These are phyloP conservation scores for Cremastinae sp. DNA, from an alignment of 2,888 invertebrate genomes.

Conservation along the genomic window DNA sequence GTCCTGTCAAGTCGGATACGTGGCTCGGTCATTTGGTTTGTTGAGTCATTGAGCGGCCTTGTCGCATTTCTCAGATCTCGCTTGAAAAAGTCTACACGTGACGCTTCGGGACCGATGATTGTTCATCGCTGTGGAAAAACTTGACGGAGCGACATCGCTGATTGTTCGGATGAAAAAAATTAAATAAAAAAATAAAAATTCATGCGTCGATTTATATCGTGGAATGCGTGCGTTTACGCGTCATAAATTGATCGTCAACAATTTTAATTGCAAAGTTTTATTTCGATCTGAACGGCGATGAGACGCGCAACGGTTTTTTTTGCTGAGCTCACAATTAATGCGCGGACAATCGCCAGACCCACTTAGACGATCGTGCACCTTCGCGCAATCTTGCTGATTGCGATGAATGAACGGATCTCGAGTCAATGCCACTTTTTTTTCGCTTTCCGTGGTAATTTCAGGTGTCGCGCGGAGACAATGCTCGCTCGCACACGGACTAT, in stretches of 20 bases:
- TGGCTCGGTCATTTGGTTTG: conserved; percentile 22
- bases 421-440: conserved; percentile 42
- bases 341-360: neutral
- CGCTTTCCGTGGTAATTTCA: conserved; percentile 10
- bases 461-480: conserved; percentile 16
- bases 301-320: too few species aligned
- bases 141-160: neutral
- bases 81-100: conserved; percentile 6
- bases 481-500: conserved; percentile 7
- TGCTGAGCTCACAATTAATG: neutral
- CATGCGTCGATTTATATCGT: too few species aligned
- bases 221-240: too few species aligned
- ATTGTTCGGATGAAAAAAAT: neutral
- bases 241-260: too few species aligned
- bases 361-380: neutral
- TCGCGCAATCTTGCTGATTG: neutral
- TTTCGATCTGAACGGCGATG: too few species aligned
- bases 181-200: neutral
- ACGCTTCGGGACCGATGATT: neutral
- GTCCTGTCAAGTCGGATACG: conserved; percentile 7
- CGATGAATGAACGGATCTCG: neutral
- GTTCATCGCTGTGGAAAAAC: neutral
- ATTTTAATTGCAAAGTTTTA: too few species aligned
- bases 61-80: conserved; percentile 25
- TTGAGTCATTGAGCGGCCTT: conserved; percentile 37